These are phyloP conservation scores for Anguilla marmorata DNA, from an alignment of 2,797 vertebrate genomes.

Conservation along the genomic window DNA sequence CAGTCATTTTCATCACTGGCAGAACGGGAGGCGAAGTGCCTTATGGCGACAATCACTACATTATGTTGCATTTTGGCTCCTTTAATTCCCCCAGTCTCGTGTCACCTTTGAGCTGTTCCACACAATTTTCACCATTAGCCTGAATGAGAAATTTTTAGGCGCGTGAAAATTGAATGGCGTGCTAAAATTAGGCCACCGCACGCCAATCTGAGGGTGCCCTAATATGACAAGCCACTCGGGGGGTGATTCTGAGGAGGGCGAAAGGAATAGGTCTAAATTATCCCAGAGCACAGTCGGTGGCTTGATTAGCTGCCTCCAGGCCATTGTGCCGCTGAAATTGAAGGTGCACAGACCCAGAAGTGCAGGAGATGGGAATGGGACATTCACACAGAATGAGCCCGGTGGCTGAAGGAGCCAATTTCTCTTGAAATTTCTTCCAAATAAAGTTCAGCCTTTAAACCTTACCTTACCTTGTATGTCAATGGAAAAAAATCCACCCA, in stretches of 20 bases:
- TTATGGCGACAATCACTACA: slow-evolving; percentile 72
- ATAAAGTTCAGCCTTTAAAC: slow-evolving; percentile 60
- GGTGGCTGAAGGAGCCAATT: slow-evolving; percentile 60
- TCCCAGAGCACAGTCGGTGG: slow-evolving; percentile 65
- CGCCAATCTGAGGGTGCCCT: slow-evolving; percentile 67
- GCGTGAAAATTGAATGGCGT: slow-evolving; percentile 75
- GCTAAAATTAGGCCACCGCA: slow-evolving; percentile 72
- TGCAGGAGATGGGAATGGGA: slow-evolving; percentile 54
- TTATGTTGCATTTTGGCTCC: slow-evolving; percentile 70
- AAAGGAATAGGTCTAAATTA: slow-evolving; percentile 72
- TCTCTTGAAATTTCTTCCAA: slow-evolving; percentile 25
- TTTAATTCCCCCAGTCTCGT: slow-evolving; percentile 74
- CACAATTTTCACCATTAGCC: slow-evolving; percentile 71
- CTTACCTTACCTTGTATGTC: slow-evolving; percentile 27
- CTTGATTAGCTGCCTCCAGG: slow-evolving; percentile 74
- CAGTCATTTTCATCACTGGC: slow-evolving; percentile 16
- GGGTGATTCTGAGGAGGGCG: slow-evolving; percentile 65
- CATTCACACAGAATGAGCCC: slow-evolving; percentile 59
- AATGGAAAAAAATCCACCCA: slow-evolving; percentile 11
- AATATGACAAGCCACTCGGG: slow-evolving; percentile 65
- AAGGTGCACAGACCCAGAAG: slow-evolving; percentile 54
- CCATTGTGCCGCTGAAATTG: slow-evolving; percentile 72
- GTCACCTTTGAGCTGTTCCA: slow-evolving; percentile 69
- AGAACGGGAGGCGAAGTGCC: slow-evolving; percentile 46
- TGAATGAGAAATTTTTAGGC: slow-evolving; percentile 71